A percentile compares a stretch with the other conserved stretches of the same genome.
These are phyloP conservation scores for Lochmaea crataegi DNA, from an alignment of 2,888 invertebrate genomes.

Conservation along the genomic window DNA sequence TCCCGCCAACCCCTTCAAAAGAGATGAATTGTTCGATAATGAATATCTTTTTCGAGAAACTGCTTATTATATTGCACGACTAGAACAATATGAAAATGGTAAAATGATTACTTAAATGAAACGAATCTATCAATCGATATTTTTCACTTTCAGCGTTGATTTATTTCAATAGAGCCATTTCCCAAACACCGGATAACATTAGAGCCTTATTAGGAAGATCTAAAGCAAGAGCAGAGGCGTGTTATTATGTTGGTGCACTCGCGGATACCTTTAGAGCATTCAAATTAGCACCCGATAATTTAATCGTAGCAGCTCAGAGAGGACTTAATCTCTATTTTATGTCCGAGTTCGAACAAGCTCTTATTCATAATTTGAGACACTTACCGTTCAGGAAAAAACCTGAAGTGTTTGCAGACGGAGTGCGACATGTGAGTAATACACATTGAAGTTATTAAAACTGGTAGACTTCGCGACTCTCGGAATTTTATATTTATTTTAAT, in stretches of 20 bases:
- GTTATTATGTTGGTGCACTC: slow-evolving; percentile 69
- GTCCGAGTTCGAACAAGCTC: slow-evolving; percentile 62
- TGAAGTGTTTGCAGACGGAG: slow-evolving; percentile 61
- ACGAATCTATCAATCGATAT: neutral
- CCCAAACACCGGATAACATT: slow-evolving; percentile 64
- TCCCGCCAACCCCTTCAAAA: slow-evolving; percentile 1
- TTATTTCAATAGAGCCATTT: slow-evolving; percentile 58
- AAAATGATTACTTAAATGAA: neutral
- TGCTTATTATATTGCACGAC: slow-evolving; percentile 58
- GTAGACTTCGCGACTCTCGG: no score
- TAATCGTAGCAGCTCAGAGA: slow-evolving; percentile 58
- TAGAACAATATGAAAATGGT: slow-evolving; percentile 59
- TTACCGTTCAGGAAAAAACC: slow-evolving; percentile 59
- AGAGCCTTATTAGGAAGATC: slow-evolving; percentile 69
- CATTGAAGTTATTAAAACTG: no score
- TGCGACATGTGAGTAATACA: slow-evolving; percentile 56
- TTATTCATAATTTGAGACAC: slow-evolving; percentile 57
- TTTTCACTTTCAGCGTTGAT: slow-evolving; percentile 46
- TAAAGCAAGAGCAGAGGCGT: slow-evolving; percentile 69
- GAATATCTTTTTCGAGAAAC: slow-evolving; percentile 59
- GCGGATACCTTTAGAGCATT: slow-evolving; percentile 67
- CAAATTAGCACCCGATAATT: slow-evolving; percentile 55
- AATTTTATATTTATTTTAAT: no score
- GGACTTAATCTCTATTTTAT: slow-evolving; percentile 60
- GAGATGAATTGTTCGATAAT: slow-evolving; percentile 57